Conservation (phyloP, 2,113 vertebrate genomes). For the Rousettus leschenaultii region DNA sequence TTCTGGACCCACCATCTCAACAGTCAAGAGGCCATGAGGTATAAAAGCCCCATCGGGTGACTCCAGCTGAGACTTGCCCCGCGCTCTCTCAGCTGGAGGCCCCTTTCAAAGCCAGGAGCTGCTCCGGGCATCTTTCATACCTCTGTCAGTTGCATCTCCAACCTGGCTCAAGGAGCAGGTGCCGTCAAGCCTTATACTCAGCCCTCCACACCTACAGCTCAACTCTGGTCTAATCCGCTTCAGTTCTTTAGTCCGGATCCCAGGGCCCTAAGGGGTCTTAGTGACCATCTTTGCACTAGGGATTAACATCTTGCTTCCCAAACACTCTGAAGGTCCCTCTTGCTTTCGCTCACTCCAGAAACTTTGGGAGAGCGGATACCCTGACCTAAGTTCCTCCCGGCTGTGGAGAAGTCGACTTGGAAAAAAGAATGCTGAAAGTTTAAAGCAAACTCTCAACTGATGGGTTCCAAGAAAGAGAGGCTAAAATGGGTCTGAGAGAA, state of each 20-base stretch:
- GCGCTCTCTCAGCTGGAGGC: neutral
- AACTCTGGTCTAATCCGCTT: neutral
- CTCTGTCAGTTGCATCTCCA: neutral
- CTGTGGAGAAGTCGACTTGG: neutral
- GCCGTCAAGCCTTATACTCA: neutral
- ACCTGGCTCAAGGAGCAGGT: neutral
- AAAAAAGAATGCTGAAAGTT: neutral
- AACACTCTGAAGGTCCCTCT: neutral
- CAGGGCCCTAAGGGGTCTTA: neutral
- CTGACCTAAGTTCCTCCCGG: neutral
- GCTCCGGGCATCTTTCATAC: neutral
- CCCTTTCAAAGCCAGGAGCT: neutral
- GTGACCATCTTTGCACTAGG: neutral
- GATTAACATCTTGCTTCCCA: neutral
- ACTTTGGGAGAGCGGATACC: neutral
- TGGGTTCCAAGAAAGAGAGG: neutral
- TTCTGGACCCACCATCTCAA: neutral
- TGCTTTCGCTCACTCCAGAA: neutral
- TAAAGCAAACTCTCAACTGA: neutral
- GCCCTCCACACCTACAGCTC: neutral
- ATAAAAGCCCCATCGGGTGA: neutral
- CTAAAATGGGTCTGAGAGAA: neutral
- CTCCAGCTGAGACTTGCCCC: neutral
- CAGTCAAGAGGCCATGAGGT: neutral
- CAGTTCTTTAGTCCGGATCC: neutral